These are phyloP conservation scores for Drosophila orosa DNA, from an alignment of 1,140 invertebrate species.

Conservation along the genomic window DNA sequence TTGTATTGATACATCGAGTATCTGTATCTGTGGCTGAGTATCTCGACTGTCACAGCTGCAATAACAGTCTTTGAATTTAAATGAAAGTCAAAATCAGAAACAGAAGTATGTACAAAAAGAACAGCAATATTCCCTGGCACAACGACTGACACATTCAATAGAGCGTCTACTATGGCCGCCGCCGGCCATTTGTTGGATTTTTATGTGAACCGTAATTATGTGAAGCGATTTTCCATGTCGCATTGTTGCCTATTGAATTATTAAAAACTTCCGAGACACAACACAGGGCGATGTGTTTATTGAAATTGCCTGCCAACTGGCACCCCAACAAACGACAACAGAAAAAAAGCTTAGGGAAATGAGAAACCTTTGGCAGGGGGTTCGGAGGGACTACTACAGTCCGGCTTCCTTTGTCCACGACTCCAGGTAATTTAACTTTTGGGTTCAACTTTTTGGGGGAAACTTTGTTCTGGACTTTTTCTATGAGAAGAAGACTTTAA, in stretches of 20 bases:
- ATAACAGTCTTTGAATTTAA: slow-evolving; percentile 70
- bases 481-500: neutral
- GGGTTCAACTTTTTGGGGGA: neutral
- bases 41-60: slow-evolving; percentile 56
- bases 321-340: slow-evolving; percentile 1
- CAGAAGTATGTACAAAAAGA: slow-evolving; percentile 10
- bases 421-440: slow-evolving; percentile 23
- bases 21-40: slow-evolving; percentile 8
- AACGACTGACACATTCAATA: slow-evolving; percentile 27
- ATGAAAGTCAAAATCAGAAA: slow-evolving; percentile 49
- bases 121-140: slow-evolving; percentile 2
- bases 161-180: slow-evolving; percentile 4
- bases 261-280: slow-evolving; percentile 42
- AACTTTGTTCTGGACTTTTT: neutral
- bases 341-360: slow-evolving; percentile 28
- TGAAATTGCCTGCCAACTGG: slow-evolving; percentile 50
- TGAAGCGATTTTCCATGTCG: slow-evolving; percentile 59
- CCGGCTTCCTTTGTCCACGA: slow-evolving; percentile 17
- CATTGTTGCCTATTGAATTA: slow-evolving; percentile 58
- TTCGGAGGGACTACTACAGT: slow-evolving; percentile 6
- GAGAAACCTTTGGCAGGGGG: neutral
- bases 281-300: slow-evolving; percentile 33
- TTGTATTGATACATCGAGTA: slow-evolving; percentile 6
- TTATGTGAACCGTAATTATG: slow-evolving; percentile 59
- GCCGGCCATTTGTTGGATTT: slow-evolving; percentile 46